Percentiles rank a stretch among this genome's conserved stretches.
Evolutionary conservation across 2,797 vertebrate species (phyloP).

Genomic region (Syngnathus rostellatus): DNA sequence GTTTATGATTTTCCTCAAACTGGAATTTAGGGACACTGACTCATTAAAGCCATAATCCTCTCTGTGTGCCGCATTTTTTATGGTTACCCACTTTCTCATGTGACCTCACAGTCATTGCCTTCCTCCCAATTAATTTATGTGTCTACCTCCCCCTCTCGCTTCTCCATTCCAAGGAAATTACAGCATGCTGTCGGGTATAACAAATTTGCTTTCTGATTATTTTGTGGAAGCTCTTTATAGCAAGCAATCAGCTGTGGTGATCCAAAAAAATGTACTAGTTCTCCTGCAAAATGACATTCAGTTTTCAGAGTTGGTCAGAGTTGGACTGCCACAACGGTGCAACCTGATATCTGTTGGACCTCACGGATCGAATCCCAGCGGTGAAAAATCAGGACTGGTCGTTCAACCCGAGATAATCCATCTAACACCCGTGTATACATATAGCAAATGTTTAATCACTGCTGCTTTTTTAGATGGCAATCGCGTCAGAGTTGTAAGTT

Average conservation of each 20-base stretch:
- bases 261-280: constrained; percentile 18
- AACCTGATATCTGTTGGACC: constrained; percentile 26
- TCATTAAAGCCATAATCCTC: constrained; percentile 44
- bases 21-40: constrained; percentile 48
- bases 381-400: constrained; percentile 14
- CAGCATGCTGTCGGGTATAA: constrained; percentile 27
- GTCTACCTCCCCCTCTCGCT: constrained; percentile 4
- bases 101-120: constrained; percentile 27
- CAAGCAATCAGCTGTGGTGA: constrained; percentile 14
- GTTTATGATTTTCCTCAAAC: constrained; percentile 61
- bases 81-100: constrained; percentile 33
- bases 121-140: neutral
- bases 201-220: constrained; percentile 30
- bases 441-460: constrained; percentile 12
- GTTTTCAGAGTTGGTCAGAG: constrained; percentile 27
- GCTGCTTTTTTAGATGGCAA: constrained; percentile 17
- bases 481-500: constrained; percentile 2
- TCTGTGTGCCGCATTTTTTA: constrained; percentile 45
- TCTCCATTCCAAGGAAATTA: constrained; percentile 22
- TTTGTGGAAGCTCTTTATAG: constrained; percentile 21
- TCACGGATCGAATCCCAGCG: constrained; percentile 37
- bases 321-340: constrained; percentile 21
- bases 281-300: constrained; percentile 31
- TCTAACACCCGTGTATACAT: neutral
- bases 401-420: constrained; percentile 14